Conservation (phyloP, 2,888 invertebrate genomes). For the Diaphora mendica region DNA sequence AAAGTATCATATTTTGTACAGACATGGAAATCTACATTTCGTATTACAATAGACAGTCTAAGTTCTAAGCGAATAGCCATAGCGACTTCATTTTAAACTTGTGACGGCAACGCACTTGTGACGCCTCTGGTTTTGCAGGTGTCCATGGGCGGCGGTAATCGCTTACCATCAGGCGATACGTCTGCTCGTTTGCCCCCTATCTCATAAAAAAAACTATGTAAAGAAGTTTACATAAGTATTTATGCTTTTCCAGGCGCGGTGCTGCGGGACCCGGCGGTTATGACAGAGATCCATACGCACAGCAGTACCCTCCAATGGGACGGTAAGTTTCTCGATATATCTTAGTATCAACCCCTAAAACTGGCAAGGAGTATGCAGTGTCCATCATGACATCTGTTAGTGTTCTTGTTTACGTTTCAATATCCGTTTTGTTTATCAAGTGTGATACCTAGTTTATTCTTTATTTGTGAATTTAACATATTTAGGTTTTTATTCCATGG, state of each 20-base stretch:
- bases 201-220: too few relatives aligned
- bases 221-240: too few relatives aligned
- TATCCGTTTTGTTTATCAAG: neutral
- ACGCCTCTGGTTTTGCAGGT: too few relatives aligned
- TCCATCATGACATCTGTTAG: neutral
- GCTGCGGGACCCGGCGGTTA: constrained; percentile 76
- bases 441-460: neutral
- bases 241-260: constrained; percentile 69
- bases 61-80: too few relatives aligned
- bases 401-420: neutral
- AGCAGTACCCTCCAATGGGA: constrained; percentile 82
- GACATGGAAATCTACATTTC: too few relatives aligned
- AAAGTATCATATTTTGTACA: too few relatives aligned
- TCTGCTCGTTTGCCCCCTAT: too few relatives aligned
- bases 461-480: neutral
- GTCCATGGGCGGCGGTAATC: too few relatives aligned
- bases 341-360: constrained; percentile 17
- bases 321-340: constrained; percentile 68
- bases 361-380: constrained; percentile 42
- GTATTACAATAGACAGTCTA: too few relatives aligned
- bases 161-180: too few relatives aligned
- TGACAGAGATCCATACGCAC: constrained; percentile 81
- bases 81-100: too few relatives aligned
- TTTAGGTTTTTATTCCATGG: neutral
- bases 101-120: too few relatives aligned